Evolutionary conservation across 2,113 vertebrate species (phyloP).

Genomic region (Poeciliopsis prolifica): DNA sequence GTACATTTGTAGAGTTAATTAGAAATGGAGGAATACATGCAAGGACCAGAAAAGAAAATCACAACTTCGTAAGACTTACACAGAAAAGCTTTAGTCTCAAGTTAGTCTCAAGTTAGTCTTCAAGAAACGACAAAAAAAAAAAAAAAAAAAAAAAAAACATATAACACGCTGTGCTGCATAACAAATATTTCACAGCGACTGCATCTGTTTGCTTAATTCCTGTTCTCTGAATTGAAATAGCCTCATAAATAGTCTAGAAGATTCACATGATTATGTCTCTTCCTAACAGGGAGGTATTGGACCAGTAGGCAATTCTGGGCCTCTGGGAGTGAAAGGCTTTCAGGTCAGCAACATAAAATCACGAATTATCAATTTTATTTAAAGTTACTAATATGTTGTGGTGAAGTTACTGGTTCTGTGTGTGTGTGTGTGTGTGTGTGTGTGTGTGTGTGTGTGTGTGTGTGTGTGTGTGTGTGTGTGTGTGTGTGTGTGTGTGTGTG

Average conservation of each 20-base stretch:
- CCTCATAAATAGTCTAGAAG: conserved; percentile 7
- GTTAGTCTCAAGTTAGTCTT: conserved; percentile 51
- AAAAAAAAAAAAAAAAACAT: conserved; percentile 11
- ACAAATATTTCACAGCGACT: conserved; percentile 30
- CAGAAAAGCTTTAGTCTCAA: conserved; percentile 51
- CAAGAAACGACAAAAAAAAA: neutral
- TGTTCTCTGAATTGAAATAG: neutral
- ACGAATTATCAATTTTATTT: neutral
- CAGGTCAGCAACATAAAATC: conserved; percentile 83
- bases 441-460: conserved; percentile 2
- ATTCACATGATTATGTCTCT: conserved; percentile 40
- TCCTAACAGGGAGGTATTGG: conserved; percentile 87
- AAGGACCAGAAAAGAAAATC: conserved; percentile 40
- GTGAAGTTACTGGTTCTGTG: conserved; percentile 3
- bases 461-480: conserved; percentile 2
- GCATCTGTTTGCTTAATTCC: neutral
- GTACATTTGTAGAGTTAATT: conserved; percentile 1
- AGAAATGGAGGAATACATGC: conserved; percentile 23
- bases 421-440: neutral
- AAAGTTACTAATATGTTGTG: neutral
- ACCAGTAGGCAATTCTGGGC: conserved; percentile 83
- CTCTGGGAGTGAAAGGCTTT: conserved; percentile 87
- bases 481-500: neutral
- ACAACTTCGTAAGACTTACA: conserved; percentile 30
- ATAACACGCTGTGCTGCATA: conserved; percentile 18